Percentiles rank a stretch among this genome's conserved stretches.
Evolutionary conservation across 2,113 vertebrate genomes (phyloP).

Genomic region (Craseonycteris thonglongyai): DNA sequence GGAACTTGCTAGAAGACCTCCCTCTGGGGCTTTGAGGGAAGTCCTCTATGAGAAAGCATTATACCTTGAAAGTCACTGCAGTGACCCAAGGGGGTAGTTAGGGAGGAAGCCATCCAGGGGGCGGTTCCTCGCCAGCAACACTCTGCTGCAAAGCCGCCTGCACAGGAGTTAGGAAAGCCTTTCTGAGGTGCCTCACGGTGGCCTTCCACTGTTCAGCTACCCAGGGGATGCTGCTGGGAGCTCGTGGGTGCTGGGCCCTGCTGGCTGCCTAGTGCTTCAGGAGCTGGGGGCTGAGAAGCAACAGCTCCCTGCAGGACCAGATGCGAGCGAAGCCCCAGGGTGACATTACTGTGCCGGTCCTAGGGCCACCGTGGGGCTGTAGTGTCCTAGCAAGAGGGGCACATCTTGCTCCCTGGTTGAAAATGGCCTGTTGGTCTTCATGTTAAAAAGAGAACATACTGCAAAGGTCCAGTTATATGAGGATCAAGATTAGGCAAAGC

Average conservation of each 20-base stretch:
- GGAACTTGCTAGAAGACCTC: neutral
- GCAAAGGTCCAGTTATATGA: neutral
- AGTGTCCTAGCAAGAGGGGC: too few species aligned
- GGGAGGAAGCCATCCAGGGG: neutral
- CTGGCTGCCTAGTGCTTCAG: rapidly evolving
- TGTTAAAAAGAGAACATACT: neutral
- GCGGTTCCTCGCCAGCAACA: neutral
- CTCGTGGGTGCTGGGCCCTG: rapidly evolving
- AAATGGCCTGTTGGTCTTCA: neutral
- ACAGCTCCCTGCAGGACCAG: neutral
- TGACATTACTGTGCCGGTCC: rapidly evolving
- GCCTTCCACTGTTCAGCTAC: neutral
- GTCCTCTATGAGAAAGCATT: neutral
- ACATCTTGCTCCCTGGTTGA: neutral
- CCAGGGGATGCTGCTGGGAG: too few species aligned
- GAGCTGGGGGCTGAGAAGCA: neutral
- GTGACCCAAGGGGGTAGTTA: too few species aligned
- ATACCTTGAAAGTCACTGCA: neutral
- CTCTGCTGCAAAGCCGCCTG: neutral
- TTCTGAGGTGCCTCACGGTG: neutral
- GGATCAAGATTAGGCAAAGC: neutral
- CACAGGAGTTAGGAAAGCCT: neutral
- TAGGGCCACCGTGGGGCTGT: rapidly evolving
- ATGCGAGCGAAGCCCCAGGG: neutral
- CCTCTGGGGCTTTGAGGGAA: neutral